Percentiles rank a stretch among this genome's conserved stretches.
These are phyloP conservation scores for Sorex fumeus DNA, from an alignment of 2,113 vertebrate species.

Conservation along the genomic window DNA sequence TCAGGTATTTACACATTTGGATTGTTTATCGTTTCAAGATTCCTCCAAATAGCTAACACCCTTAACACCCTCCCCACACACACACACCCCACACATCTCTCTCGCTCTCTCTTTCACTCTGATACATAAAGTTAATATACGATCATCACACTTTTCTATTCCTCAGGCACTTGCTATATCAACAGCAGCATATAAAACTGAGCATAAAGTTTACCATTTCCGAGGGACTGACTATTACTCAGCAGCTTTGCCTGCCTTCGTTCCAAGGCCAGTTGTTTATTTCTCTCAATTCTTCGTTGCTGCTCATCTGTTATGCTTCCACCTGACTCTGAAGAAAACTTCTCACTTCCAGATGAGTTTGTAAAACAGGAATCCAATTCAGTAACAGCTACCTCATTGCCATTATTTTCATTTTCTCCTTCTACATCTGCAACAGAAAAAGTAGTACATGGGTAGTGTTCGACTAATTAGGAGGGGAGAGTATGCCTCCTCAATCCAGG, in stretches of 20 bases:
- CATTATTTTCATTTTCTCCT: slow-evolving; percentile 69
- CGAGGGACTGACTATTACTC: slow-evolving; percentile 84
- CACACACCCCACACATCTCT: too few species aligned
- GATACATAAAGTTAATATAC: slow-evolving; percentile 41
- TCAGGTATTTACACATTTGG: slow-evolving; percentile 35
- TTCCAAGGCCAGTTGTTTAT: slow-evolving; percentile 93
- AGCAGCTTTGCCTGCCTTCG: slow-evolving; percentile 91
- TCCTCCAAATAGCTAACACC: not conserved
- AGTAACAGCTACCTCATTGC: slow-evolving; percentile 24
- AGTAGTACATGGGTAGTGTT: not conserved
- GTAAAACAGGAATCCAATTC: slow-evolving; percentile 79
- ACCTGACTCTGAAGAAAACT: slow-evolving; percentile 57
- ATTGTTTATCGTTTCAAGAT: slow-evolving; percentile 48
- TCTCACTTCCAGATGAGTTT: slow-evolving; percentile 57
- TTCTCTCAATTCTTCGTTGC: slow-evolving; percentile 91
- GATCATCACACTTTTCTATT: slow-evolving; percentile 21
- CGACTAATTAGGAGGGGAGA: slow-evolving; percentile 24
- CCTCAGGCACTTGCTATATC: slow-evolving; percentile 43
- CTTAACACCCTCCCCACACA: too few species aligned
- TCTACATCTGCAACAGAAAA: slow-evolving; percentile 77
- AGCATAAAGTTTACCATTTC: slow-evolving; percentile 78
- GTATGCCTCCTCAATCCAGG: not conserved
- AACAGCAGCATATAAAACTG: slow-evolving; percentile 62
- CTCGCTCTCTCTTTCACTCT: not conserved
- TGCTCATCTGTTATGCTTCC: slow-evolving; percentile 93